phyloP scores from a whole-genome alignment of 2,888 invertebrate species.

The Linnaemya tessellans region DNA sequence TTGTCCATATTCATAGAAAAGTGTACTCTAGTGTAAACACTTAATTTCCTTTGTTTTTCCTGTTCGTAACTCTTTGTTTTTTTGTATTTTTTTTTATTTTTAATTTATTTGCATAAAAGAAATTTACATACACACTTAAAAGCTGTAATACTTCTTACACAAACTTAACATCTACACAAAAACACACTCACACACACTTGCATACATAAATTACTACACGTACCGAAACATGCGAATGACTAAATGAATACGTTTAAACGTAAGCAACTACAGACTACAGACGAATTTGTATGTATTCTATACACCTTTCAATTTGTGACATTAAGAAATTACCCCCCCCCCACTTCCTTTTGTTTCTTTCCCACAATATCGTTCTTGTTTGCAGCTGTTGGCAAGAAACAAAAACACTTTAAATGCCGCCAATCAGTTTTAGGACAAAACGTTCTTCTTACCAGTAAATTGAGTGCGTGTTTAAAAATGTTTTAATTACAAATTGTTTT shows the following conservation, averaged over 20 bases:
- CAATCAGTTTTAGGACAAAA: conserved; percentile 37
- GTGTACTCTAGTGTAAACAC: conserved; percentile 53
- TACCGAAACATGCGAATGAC: conserved; percentile 17
- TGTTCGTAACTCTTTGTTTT: conserved; percentile 34
- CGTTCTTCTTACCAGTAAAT: not conserved
- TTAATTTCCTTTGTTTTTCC: conserved; percentile 61
- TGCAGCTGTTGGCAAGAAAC: not conserved
- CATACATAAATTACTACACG: not conserved
- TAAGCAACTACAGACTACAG: conserved; percentile 39
- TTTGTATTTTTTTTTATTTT: conserved; percentile 18
- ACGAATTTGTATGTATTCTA: conserved; percentile 49
- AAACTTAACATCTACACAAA: not conserved
- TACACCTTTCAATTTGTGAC: not conserved
- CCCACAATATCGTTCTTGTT: not conserved
- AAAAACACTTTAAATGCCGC: not conserved
- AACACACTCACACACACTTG: not conserved
- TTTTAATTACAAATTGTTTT: conserved; percentile 61
- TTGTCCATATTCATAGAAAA: conserved; percentile 57
- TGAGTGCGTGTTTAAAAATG: conserved; percentile 62
- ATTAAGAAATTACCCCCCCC: not conserved
- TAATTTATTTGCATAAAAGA: conserved; percentile 36
- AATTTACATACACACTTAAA: conserved; percentile 53
- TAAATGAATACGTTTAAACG: conserved; percentile 34
- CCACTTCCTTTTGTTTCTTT: not conserved
- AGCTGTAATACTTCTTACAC: conserved; percentile 2